Evolutionary conservation across 37 sponge, comb jelly and placozoan species (phyloP).

Genomic region (Ephydatia muelleri): DNA sequence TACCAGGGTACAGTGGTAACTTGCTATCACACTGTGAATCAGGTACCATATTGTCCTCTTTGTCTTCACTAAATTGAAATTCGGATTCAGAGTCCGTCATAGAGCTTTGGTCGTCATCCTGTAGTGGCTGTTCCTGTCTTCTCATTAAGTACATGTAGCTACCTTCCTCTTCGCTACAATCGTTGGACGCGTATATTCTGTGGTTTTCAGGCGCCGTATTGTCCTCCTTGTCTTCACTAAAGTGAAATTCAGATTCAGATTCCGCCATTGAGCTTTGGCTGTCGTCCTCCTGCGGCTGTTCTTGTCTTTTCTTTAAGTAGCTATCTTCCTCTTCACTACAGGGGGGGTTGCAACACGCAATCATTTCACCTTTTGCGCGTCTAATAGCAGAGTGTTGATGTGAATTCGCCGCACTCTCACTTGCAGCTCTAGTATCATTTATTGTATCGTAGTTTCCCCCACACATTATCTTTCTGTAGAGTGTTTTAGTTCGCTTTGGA

Average conservation of each 20-base stretch:
- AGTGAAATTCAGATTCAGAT: not conserved
- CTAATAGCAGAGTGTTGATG: not conserved
- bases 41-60: not conserved
- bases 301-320: not conserved
- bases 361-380: not conserved
- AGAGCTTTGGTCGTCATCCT: not conserved
- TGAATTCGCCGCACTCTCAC: not conserved
- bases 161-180: not conserved
- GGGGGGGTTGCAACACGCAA: not conserved
- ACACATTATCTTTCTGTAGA: not conserved
- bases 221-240: not conserved
- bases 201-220: not conserved
- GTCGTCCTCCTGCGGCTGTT: not conserved
- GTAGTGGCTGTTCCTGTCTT: not conserved
- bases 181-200: not conserved
- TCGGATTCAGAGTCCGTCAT: not conserved
- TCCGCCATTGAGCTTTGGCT: slow-evolving; percentile 1
- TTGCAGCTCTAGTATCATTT: not conserved
- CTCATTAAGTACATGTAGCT: not conserved
- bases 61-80: slow-evolving; percentile 1
- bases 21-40: not conserved
- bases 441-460: not conserved
- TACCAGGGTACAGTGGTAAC: slow-evolving; percentile 1
- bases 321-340: slow-evolving; percentile 1
- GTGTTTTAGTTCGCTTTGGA: slow-evolving; percentile 1